Evolutionary conservation across 2,113 vertebrate species (phyloP).

Genomic region (Rousettus leschenaultii): DNA sequence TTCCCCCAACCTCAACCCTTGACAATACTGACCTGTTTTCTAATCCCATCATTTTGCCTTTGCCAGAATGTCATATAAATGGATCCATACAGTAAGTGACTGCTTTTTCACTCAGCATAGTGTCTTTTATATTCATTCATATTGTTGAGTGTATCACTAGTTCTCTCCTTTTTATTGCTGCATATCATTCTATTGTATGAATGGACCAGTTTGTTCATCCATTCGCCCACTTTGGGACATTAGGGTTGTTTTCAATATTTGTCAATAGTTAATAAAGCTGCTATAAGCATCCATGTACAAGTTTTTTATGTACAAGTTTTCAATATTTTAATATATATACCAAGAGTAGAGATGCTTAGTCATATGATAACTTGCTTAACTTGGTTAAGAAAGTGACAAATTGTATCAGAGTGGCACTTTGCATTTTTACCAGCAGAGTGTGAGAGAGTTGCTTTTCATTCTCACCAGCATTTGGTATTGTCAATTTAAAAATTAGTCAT

Average conservation of each 20-base stretch:
- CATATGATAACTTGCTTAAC: background rate
- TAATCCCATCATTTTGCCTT: background rate
- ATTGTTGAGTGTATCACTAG: background rate
- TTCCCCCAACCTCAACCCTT: background rate
- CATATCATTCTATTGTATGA: background rate
- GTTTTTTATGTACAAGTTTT: background rate
- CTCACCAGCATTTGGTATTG: background rate
- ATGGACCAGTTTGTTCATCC: background rate
- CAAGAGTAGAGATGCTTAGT: background rate
- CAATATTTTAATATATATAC: background rate
- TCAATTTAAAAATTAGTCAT: background rate
- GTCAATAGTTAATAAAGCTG: background rate
- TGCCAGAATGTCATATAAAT: background rate
- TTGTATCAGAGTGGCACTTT: background rate
- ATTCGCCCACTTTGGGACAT: background rate
- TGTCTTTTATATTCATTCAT: background rate
- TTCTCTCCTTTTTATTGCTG: background rate
- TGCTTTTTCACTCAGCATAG: background rate
- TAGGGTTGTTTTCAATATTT: background rate
- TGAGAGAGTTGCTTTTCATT: background rate
- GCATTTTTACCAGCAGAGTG: background rate
- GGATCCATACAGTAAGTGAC: background rate
- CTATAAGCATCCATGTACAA: background rate
- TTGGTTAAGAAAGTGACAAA: background rate
- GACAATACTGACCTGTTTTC: background rate